Evolutionary conservation across 2,888 invertebrate genomes (phyloP), one percentile per base, ranked within the genome.

Genomic region (Clepsis dumicolana): DNA sequence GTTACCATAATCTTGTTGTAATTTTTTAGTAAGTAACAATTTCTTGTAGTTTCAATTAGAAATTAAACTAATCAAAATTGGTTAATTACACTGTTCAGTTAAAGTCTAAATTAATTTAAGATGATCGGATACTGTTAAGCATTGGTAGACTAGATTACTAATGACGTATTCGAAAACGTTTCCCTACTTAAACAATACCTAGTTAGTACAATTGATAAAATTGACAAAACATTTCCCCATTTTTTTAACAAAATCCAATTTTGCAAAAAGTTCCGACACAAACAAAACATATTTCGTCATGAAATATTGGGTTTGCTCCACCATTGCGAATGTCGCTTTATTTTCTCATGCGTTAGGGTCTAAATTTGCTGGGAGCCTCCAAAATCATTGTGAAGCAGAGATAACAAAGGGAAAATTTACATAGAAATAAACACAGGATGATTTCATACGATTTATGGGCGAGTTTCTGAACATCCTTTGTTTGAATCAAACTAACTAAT

Each of bases 401-500:
- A 68, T 68, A 68, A 68, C 68, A 68, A 68, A 64, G 68, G 52
- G 67, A 52, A 68, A 68, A 68, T 68, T 68, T 68, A 68, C 68
- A 68, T 68, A 68, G 68, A 68, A 68, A 68, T 68, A 68, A 68
- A 68, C 68, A 68, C 52, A 63, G 68, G 68, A 59, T 68, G 68
- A 68, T 68, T 68, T 68, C 64, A 32, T 21, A 59, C 63, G 64
- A 68, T 68, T 68, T 68, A 68, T 68, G 68, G 29, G 52, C 29
- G 18, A 25, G 60, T 48, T 44, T 25, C 41, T 57, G 64, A 53
- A 65, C 53, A 29, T 35, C 63, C 68, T 68, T 68, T 68, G 68
- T 68, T 68, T 52, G 25, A 64, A 64, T 68, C 68, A 68, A 68
- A 68, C 68, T 67, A 67, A 63, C 67, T 63, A 68, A 64, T 59